Conservation (phyloP, 23 tunicate genomes). For the Halocynthia aurantium region DNA sequence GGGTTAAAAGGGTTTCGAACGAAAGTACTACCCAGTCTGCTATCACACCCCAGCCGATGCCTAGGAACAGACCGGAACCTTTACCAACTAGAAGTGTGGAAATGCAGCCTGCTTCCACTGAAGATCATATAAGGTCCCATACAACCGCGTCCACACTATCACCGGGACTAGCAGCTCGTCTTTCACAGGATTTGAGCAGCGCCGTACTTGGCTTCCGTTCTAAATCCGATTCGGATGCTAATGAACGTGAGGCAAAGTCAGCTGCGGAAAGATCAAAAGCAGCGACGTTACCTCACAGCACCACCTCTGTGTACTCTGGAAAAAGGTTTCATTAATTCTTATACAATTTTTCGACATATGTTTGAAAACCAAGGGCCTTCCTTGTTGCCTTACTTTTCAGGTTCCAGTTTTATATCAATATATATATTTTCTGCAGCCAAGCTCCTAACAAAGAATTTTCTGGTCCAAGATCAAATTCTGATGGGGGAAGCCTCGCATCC, state of each 20-base stretch:
- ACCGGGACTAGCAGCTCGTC: conserved; percentile 41
- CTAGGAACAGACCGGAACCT: background rate
- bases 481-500: background rate
- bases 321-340: too few species aligned
- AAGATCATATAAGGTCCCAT: conserved; percentile 4
- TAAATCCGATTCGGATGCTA: background rate
- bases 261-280: too few species aligned
- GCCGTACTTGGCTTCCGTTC: conserved; percentile 32
- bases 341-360: too few species aligned
- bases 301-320: background rate
- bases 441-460: background rate
- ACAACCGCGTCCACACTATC: conserved; percentile 34
- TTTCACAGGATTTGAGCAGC: conserved; percentile 34
- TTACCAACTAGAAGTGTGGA: background rate
- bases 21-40: background rate
- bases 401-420: too few species aligned
- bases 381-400: background rate
- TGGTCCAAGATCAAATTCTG: conserved; percentile 20
- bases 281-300: too few species aligned
- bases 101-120: background rate
- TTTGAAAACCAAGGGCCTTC: background rate
- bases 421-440: conserved; percentile 8
- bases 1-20: conserved; percentile 15
- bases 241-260: too few species aligned
- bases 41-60: conserved; percentile 3